Percentiles rank a stretch among this genome's conserved stretches.
These are phyloP conservation scores for Procambarus clarkii DNA, from an alignment of 1,140 invertebrate genomes.

Conservation along the genomic window DNA sequence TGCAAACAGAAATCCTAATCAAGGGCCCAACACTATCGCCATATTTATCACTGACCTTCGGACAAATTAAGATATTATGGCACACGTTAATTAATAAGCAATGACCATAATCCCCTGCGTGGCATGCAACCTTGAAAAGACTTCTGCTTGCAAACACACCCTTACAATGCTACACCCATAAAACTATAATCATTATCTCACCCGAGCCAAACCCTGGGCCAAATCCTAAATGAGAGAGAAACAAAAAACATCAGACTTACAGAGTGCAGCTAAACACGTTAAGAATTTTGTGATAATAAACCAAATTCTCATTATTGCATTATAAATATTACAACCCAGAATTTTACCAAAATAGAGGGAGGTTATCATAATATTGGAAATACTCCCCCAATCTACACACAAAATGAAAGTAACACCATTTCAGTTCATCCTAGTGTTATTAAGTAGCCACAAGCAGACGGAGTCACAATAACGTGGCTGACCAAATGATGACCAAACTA, in stretches of 20 bases:
- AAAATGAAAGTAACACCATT: too few species aligned
- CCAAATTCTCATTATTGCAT: too few species aligned
- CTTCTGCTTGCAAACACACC: not conserved
- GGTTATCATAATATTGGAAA: too few species aligned
- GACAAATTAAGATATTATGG: not conserved
- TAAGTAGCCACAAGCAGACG: too few species aligned
- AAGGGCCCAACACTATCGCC: not conserved
- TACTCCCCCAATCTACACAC: too few species aligned
- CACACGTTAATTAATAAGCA: not conserved
- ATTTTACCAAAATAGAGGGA: too few species aligned
- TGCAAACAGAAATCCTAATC: conserved; percentile 3
- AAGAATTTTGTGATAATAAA: too few species aligned
- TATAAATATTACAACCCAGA: too few species aligned
- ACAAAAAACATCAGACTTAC: not conserved
- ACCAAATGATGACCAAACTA: too few species aligned
- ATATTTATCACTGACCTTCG: not conserved
- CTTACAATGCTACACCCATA: conserved; percentile 23
- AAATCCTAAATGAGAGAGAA: conserved; percentile 31
- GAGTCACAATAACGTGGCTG: too few species aligned
- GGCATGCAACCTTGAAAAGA: not conserved
- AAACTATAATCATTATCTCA: conserved; percentile 9
- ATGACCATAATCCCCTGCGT: not conserved
- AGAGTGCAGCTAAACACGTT: too few species aligned
- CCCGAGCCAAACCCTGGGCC: conserved; percentile 49
- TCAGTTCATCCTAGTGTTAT: too few species aligned